Evolutionary conservation across 1,140 invertebrate genomes (phyloP).

Genomic region (Drosophila sp.): DNA sequence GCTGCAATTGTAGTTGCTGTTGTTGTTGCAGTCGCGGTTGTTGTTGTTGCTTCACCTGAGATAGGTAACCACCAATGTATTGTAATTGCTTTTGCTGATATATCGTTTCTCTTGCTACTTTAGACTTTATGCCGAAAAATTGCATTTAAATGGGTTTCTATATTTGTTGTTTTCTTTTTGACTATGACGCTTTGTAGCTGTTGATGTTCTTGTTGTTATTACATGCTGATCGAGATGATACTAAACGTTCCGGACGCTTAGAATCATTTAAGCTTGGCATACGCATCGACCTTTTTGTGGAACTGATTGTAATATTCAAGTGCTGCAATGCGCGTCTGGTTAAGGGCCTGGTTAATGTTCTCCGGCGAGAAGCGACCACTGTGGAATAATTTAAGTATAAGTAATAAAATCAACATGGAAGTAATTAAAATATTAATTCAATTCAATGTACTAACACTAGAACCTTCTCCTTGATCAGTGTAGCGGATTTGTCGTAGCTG

Average conservation of each 20-base stretch:
- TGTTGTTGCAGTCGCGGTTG: constrained; percentile 17
- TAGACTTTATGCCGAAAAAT: constrained; percentile 46
- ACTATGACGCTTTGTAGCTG: constrained; percentile 59
- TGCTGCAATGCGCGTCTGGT: constrained; percentile 85
- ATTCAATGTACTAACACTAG: constrained; percentile 89
- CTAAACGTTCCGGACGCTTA: constrained; percentile 77
- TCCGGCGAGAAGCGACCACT: constrained; percentile 91
- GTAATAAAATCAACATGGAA: no score
- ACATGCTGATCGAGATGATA: constrained; percentile 32
- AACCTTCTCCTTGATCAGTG: constrained; percentile 89
- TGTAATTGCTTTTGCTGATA: constrained; percentile 9
- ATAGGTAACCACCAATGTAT: not conserved
- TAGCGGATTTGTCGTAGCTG: constrained; percentile 85
- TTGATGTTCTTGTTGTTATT: constrained; percentile 46
- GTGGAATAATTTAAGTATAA: constrained; percentile 77
- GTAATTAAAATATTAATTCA: not conserved
- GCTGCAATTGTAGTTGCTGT: not conserved
- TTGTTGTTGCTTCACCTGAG: not conserved
- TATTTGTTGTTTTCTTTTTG: constrained; percentile 56
- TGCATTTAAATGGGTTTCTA: constrained; percentile 43
- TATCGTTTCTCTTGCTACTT: constrained; percentile 23
- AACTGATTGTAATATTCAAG: constrained; percentile 89
- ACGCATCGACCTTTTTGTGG: constrained; percentile 89
- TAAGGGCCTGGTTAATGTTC: constrained; percentile 89
- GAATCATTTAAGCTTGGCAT: constrained; percentile 88